These are phyloP conservation scores for Synergus umbraculus DNA, from an alignment of 2,888 invertebrate species.

Conservation along the genomic window DNA sequence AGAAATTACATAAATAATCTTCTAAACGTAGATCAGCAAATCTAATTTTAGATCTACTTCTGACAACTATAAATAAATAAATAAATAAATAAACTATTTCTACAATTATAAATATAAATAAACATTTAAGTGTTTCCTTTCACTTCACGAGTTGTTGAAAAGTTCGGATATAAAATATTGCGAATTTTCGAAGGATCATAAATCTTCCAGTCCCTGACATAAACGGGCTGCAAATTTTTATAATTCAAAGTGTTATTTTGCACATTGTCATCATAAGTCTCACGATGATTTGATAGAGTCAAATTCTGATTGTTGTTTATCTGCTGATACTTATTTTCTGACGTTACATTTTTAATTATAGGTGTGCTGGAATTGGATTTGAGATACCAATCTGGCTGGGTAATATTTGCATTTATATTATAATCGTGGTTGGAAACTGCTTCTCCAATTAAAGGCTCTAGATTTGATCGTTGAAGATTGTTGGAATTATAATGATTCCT, in stretches of 20 bases:
- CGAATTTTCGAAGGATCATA: slow-evolving; percentile 55
- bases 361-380: slow-evolving; percentile 4
- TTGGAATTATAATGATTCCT: slow-evolving; percentile 52
- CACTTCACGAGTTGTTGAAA: slow-evolving; percentile 6
- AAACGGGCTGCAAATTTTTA: slow-evolving; percentile 45
- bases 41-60: not conserved
- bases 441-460: not conserved
- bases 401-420: not conserved
- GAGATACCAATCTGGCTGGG: not conserved
- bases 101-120: slow-evolving; percentile 26
- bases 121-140: slow-evolving; percentile 16
- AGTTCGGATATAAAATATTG: slow-evolving; percentile 45
- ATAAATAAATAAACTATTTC: not conserved
- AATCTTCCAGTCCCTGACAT: slow-evolving; percentile 61
- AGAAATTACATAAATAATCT: slow-evolving; percentile 38
- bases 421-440: not conserved
- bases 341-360: not conserved
- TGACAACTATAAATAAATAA: not conserved
- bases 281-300: not conserved
- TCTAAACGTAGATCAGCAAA: not conserved
- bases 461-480: not conserved
- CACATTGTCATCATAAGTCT: not conserved
- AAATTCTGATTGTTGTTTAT: not conserved
- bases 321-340: not conserved
- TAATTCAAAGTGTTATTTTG: slow-evolving; percentile 28